These are phyloP conservation scores for Saccopteryx leptura DNA, from an alignment of 2,113 vertebrate species.

Conservation along the genomic window DNA sequence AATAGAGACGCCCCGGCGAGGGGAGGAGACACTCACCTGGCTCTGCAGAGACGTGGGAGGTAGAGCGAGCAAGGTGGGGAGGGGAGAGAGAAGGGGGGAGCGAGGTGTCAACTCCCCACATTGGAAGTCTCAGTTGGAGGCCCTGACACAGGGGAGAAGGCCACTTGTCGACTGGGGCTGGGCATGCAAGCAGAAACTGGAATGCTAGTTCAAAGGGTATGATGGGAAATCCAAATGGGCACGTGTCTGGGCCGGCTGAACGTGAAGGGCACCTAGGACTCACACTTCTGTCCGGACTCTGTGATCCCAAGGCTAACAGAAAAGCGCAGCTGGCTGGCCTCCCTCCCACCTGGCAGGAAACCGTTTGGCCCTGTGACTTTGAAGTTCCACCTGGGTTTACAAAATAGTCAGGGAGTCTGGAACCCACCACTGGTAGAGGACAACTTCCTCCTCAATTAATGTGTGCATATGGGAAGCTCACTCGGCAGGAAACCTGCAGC, in stretches of 20 bases:
- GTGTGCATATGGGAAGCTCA: not conserved
- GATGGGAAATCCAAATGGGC: not conserved
- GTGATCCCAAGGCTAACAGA: not conserved
- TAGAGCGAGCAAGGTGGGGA: no score
- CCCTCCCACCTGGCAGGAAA: not conserved
- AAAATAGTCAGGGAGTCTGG: not conserved
- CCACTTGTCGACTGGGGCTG: rapidly evolving
- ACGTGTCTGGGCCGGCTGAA: not conserved
- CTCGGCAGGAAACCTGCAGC: not conserved
- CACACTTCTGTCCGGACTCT: not conserved
- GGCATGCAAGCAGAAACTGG: not conserved
- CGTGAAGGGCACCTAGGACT: not conserved
- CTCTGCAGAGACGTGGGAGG: not conserved
- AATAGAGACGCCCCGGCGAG: not conserved
- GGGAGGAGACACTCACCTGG: not conserved
- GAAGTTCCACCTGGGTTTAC: slow-evolving; percentile 45
- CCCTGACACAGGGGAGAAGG: not conserved
- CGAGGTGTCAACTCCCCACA: not conserved
- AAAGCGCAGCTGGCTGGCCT: not conserved
- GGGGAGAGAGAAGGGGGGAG: rapidly evolving
- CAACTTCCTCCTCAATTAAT: slow-evolving; percentile 1
- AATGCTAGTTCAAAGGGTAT: not conserved
- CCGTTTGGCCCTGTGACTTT: not conserved
- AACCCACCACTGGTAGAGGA: not conserved
- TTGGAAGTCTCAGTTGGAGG: not conserved